These are phyloP conservation scores for Ormyrus pomaceus DNA, from an alignment of 2,888 invertebrate genomes.

Conservation along the genomic window DNA sequence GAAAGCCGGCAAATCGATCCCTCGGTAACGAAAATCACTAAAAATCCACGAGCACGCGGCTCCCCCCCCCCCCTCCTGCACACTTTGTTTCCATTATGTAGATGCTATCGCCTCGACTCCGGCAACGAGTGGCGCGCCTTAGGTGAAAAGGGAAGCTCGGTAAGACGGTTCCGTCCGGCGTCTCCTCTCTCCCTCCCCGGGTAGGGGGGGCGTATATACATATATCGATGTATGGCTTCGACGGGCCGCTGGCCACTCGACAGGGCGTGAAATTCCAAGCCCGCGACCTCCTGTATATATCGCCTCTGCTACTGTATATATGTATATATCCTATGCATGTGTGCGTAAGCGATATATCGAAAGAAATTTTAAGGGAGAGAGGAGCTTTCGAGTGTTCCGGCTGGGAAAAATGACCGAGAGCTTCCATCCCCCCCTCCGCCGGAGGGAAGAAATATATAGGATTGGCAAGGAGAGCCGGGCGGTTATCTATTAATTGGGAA, in stretches of 20 bases:
- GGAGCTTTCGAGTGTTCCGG: conserved; percentile 10
- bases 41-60: neutral
- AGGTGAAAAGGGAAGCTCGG: neutral
- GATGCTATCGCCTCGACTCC: conserved; percentile 17
- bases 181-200: no score
- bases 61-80: neutral
- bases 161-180: conserved; percentile 8
- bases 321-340: conserved; percentile 3
- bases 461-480: no score
- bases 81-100: conserved; percentile 42
- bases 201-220: no score
- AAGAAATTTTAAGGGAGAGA: conserved; percentile 18
- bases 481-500: no score
- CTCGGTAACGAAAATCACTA: conserved; percentile 10
- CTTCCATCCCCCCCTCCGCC: no score
- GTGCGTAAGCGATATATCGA: neutral
- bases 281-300: conserved; percentile 1
- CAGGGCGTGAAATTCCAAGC: conserved; percentile 48
- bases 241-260: conserved; percentile 42
- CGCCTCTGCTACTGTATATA: neutral
- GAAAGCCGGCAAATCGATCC: no score
- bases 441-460: neutral
- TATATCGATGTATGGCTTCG: conserved; percentile 25
- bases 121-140: no score
- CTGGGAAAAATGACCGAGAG: conserved; percentile 10